Evolutionary conservation across 2,888 invertebrate genomes (phyloP), one percentile per base, ranked within the genome.

Genomic region (Thymelicus lineola): DNA sequence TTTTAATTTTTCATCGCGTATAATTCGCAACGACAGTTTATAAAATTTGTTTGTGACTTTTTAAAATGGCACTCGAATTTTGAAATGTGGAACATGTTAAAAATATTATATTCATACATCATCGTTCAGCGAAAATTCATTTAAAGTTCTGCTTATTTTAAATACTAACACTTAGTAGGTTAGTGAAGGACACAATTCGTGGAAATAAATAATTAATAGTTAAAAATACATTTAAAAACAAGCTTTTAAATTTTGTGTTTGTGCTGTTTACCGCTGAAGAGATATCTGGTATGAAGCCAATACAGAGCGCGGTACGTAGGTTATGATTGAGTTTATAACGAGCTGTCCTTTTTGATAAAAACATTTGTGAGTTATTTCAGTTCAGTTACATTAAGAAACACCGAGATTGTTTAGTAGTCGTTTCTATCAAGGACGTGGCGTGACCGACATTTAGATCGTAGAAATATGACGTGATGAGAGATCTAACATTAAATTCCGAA

Each of bases 371-470:
- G 68, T 48, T 35, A 57, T 62, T 20, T 35, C n/a, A 57, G 17
- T 68, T 12, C 1, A 14, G 36, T 62, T 57, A 62, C 7, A 53
- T 46, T 62, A 14, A 53, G 42, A 45, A 57, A 15, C 46, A 63
- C n/a, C 46, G 58, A 63, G 14, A 67, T 61, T 61, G 48, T 69
- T 58, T 63, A 69, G 38, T 69, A 57, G 63, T 45, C 63, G 62
- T 58, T 38, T 63, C 62, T 58, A 57, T 17, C 69, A 69, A 69
- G 69, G 63, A 63, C 69, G 15, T 48, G 17, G 46, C 68, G 57
- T 69, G 63, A 63, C 69, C 69, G 69, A 69, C 58, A 58, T 69
- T 57, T 63, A 28, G 38, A 63, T 69, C 57, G 55, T 63, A 45
- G 57, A 68, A 62, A 62, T 68, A 57, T 57, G 50, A 28, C 36